Evolutionary conservation across 2,888 invertebrate species (phyloP), one percentile per base, ranked within the genome.

Genomic region (Ischnura elegans): DNA sequence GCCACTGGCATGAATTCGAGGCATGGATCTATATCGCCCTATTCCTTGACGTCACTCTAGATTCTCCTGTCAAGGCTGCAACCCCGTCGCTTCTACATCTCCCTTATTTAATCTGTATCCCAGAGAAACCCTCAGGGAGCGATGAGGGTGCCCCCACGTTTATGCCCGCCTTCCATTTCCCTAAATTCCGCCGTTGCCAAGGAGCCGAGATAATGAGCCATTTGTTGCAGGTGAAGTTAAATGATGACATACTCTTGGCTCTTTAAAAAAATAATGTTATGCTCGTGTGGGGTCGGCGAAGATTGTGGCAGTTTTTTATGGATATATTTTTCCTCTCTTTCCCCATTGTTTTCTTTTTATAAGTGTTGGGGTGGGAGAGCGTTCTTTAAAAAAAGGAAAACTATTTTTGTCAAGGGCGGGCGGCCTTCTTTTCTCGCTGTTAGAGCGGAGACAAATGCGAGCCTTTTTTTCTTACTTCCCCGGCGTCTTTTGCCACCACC

Each of bases 191-290:
- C 61, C n/a, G 61, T 61, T 61, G 5, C 61, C 61, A 61, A 61
- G 61, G 25, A 61, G 25, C 61, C 61, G 25, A 61, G 61, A 61
- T 61, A 61, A 61, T 61, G 61, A 61, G 61, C 61, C 61, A 61
- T 61, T 61, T 61, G 21, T 61, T 61, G 61, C 61, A 61, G 61
- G 61, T 61, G 61, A 90, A 61, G 61, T 90, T 66, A 90, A 90
- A 90, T 90, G 61, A 90, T 90, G 61, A 61, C 61, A 45, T 36
- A 45, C 43, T 87, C 43, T 55, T 87, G 8, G 55, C 55, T 55
- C 55, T 90, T 90, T 61, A 90, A 90, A 90, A 25, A 45, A 61
- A 90, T 55, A 87, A 55, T 55, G 43, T 21, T 43, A 61, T 25
- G 45, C 61, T 36, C 16, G 36, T 36, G 29, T 76, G 76, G 76